Conservation (phyloP, 2,888 invertebrate species). For the Thymelicus sylvestris region DNA sequence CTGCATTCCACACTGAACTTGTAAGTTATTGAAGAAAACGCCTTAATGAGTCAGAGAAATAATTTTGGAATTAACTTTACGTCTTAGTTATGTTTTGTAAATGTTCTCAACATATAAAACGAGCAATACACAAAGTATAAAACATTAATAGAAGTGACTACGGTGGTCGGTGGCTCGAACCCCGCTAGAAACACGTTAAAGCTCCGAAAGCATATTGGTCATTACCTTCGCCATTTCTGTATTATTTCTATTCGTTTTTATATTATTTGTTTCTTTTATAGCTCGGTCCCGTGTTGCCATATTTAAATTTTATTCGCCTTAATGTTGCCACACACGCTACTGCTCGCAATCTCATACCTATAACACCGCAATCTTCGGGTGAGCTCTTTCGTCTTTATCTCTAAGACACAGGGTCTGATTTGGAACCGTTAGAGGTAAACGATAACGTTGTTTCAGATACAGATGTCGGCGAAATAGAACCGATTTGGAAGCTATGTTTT, state of each 20-base stretch:
- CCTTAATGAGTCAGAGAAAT: no score
- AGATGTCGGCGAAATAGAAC: constrained; percentile 75
- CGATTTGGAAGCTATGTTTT: constrained; percentile 82
- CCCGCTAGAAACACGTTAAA: neutral
- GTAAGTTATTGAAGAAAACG: no score
- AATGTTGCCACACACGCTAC: constrained; percentile 81
- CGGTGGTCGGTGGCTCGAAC: neutral
- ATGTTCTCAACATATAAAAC: neutral
- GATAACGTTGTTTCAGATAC: constrained; percentile 54
- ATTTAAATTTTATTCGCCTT: constrained; percentile 84
- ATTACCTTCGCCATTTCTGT: constrained; percentile 51
- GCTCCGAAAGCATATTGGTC: constrained; percentile 24
- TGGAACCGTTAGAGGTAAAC: constrained; percentile 34
- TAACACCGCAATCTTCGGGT: constrained; percentile 53
- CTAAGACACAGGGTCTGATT: constrained; percentile 48
- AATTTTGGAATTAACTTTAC: no score
- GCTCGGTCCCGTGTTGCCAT: constrained; percentile 75
- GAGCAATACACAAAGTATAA: neutral
- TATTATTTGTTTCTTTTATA: constrained; percentile 77
- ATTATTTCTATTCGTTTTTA: constrained; percentile 67
- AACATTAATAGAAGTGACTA: neutral
- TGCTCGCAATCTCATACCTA: constrained; percentile 79
- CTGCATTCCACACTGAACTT: no score
- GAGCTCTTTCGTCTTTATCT: constrained; percentile 42
- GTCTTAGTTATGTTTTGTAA: no score